Evolutionary conservation across 2,113 vertebrate species (phyloP), one percentile per base, ranked within the genome.

Genomic region (Hippocampus zosterae): DNA sequence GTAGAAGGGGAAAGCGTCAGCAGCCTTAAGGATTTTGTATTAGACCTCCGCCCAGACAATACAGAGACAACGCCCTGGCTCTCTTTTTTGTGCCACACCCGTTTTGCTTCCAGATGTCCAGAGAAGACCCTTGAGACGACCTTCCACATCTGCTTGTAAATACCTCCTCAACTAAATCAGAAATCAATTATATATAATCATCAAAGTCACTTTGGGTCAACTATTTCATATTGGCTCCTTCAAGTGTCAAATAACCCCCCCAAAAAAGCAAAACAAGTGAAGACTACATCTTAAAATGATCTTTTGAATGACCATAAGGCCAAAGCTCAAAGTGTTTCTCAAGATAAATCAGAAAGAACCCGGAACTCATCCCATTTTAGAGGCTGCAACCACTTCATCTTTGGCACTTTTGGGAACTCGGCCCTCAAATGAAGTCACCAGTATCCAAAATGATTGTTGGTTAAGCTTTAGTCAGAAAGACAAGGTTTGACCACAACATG

Each of bases 11-110:
- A 42, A 46, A 19, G 65, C 67, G 15, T 71, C 61, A 72, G 71
- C 79, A 82, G 79, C 62, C 76, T 73, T 40, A 66, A 65, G 70
- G 75, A 73, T 64, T 81, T 37, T 71, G 27, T 57, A 48, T 68
- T 71, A 55, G 68, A 71, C 69, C 85, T 89, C 91, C 91, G 84
- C 91, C 90, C 89, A 89, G 74, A 71, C 85, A 55, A 21, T 37
- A 72, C 46, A 27, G 91, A 87, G 88, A 89, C 78, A 66, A 76
- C 85, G 80, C 80, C 80, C 87, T 81, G 80, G 84, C 86, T 78
- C 76, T 84, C 71, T 73, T 29, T 60, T 44, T 65, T 44, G 27
- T 59, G 63, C 68, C 71, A 68, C 85, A 63, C 85, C 82, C 77
- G 65, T 40, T 44, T 68, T 69, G 25, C 23, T 67, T 77, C 81